Percentiles rank a stretch among this genome's conserved stretches.
phyloP scores from a whole-genome alignment of 2,888 invertebrate genomes.

The Oxystoma pomonae region DNA sequence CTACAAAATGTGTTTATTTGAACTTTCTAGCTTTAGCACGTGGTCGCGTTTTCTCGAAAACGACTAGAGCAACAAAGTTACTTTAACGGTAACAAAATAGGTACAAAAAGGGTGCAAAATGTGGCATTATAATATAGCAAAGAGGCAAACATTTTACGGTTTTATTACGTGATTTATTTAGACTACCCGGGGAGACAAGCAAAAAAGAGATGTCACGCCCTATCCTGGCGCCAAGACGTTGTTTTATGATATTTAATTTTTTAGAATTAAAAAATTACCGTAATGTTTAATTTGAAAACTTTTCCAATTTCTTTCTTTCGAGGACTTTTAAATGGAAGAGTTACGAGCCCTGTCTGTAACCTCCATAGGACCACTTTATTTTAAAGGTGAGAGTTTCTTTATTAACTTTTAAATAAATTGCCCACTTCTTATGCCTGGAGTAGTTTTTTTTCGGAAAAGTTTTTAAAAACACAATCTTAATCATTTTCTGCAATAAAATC shows the following conservation, averaged over 20 bases:
- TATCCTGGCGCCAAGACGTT: neutral
- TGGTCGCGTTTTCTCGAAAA: too few relatives aligned
- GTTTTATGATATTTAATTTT: slow-evolving; percentile 4
- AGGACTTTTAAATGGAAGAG: slow-evolving; percentile 3
- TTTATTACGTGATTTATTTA: too few relatives aligned
- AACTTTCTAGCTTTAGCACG: too few relatives aligned
- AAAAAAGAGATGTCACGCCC: neutral
- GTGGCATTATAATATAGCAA: too few relatives aligned
- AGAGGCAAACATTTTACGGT: too few relatives aligned
- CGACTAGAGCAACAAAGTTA: too few relatives aligned
- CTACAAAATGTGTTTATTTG: too few relatives aligned
- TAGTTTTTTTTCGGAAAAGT: neutral
- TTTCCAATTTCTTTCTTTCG: slow-evolving; percentile 3
- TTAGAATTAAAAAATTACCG: slow-evolving; percentile 5
- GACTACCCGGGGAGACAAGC: neutral
- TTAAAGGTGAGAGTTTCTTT: neutral
- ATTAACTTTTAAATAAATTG: slow-evolving; percentile 2
- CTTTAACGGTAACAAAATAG: too few relatives aligned
- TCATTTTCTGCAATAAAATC: too few relatives aligned
- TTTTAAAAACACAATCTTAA: too few relatives aligned
- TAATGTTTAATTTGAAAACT: slow-evolving; percentile 4
- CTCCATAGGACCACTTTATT: slow-evolving; percentile 2
- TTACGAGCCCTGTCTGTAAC: neutral
- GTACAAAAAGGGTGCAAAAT: too few relatives aligned
- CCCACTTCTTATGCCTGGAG: neutral